A percentile compares a stretch with the other conserved stretches of the same genome.
Evolutionary conservation across 2,113 vertebrate genomes (phyloP).

Genomic region (Orientallactaga bullata): DNA sequence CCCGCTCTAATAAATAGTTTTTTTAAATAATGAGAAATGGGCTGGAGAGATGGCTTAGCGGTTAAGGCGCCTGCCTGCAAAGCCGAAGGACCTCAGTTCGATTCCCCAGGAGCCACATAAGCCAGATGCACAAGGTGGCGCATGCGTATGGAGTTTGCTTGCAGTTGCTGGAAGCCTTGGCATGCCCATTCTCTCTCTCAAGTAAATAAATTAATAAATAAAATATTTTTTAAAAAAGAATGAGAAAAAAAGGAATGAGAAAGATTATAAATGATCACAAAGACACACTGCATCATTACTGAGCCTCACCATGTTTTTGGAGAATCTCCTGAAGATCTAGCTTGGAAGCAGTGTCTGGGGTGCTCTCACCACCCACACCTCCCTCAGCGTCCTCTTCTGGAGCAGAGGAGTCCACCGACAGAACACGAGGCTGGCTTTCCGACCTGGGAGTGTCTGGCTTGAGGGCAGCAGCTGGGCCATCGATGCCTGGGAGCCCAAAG

Average conservation of each 20-base stretch:
- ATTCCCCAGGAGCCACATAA: too few species aligned
- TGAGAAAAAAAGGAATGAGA: background rate
- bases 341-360: slow-evolving; percentile 87
- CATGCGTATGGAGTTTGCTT: too few species aligned
- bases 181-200: too few species aligned
- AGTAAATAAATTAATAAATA: too few species aligned
- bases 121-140: too few species aligned
- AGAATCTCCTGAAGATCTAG: slow-evolving; percentile 94
- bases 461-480: slow-evolving; percentile 93
- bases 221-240: too few species aligned
- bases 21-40: too few species aligned
- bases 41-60: too few species aligned
- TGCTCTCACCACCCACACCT: slow-evolving; percentile 84
- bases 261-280: background rate
- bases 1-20: too few species aligned
- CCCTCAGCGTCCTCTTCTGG: slow-evolving; percentile 85
- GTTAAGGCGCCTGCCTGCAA: too few species aligned
- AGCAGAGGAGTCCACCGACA: slow-evolving; percentile 88
- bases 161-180: too few species aligned
- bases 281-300: background rate
- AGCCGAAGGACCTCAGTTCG: too few species aligned
- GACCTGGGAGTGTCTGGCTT: slow-evolving; percentile 88
- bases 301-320: slow-evolving; percentile 91
- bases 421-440: slow-evolving; percentile 87
- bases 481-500: slow-evolving; percentile 89